A percentile compares a stretch with the other conserved stretches of the same genome.
Evolutionary conservation across 1,140 invertebrate genomes (phyloP).

Genomic region (Sweltsa coloradensis): DNA sequence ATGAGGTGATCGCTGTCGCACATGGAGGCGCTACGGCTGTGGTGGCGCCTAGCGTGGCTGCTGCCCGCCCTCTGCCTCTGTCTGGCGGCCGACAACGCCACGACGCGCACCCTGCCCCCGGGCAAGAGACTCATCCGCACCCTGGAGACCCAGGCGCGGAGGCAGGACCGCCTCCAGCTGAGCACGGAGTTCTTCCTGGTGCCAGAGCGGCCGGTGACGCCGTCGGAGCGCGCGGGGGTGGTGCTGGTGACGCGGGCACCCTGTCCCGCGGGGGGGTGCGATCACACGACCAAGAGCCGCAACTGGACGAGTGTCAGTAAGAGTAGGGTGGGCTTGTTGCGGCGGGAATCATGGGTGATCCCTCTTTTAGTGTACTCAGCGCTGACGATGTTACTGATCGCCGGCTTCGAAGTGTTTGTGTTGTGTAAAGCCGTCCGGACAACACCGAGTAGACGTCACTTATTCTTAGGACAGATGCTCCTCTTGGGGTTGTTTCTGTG

Average conservation of each 20-base stretch:
- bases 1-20: no score
- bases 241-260: conserved; percentile 27
- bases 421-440: conserved; percentile 73
- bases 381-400: conserved; percentile 65
- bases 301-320: conserved; percentile 8
- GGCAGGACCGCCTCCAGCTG: conserved; percentile 41
- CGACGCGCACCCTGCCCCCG: neutral
- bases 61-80: no score
- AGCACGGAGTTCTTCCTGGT: conserved; percentile 66
- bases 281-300: conserved; percentile 12
- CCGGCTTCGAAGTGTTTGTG: conserved; percentile 79
- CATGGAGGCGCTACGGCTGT: no score
- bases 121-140: neutral
- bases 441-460: conserved; percentile 69
- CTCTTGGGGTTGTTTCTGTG: conserved; percentile 75
- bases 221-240: conserved; percentile 29
- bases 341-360: conserved; percentile 72
- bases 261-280: conserved; percentile 24
- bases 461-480: conserved; percentile 84
- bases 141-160: neutral
- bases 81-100: no score
- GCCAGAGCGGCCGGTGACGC: conserved; percentile 25
- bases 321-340: conserved; percentile 30
- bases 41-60: no score
- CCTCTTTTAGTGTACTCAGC: conserved; percentile 67